These are phyloP conservation scores for Ephydatia muelleri DNA, from an alignment of 37 sponge, comb jelly and placozoan genomes.

Conservation along the genomic window DNA sequence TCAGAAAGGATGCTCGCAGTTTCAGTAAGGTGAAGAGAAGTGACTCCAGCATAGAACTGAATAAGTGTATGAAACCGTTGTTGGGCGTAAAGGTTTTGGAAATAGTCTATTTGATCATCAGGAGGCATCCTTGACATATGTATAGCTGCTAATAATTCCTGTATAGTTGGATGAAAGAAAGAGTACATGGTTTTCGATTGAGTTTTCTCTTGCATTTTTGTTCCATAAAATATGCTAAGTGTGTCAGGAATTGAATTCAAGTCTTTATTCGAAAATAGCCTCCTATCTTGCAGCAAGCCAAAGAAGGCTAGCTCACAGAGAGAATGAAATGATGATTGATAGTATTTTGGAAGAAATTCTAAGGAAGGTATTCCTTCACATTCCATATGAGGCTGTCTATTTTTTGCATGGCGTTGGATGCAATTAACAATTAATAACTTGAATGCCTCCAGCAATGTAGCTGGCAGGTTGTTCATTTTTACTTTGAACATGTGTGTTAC, in stretches of 20 bases:
- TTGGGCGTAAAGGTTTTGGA: neutral
- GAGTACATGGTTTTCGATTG: neutral
- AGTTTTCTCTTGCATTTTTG: neutral
- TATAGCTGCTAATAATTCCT: neutral
- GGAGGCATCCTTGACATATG: neutral
- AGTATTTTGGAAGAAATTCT: neutral
- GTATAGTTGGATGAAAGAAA: neutral
- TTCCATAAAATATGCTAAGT: neutral
- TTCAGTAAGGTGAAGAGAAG: neutral
- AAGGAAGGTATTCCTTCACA: neutral
- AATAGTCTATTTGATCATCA: neutral
- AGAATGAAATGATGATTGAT: neutral
- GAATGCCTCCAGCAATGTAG: neutral
- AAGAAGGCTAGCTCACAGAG: neutral
- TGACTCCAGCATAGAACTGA: conserved; percentile 13
- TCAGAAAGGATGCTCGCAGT: neutral
- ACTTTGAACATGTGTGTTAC: neutral
- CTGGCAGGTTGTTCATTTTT: neutral
- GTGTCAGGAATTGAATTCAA: neutral
- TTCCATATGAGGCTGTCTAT: neutral
- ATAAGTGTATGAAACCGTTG: neutral
- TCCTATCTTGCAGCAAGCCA: neutral
- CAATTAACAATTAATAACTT: neutral
- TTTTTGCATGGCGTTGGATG: neutral
- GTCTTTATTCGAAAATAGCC: neutral